Conservation (phyloP, 1,140 invertebrate genomes). For the Gryon sp. region DNA sequence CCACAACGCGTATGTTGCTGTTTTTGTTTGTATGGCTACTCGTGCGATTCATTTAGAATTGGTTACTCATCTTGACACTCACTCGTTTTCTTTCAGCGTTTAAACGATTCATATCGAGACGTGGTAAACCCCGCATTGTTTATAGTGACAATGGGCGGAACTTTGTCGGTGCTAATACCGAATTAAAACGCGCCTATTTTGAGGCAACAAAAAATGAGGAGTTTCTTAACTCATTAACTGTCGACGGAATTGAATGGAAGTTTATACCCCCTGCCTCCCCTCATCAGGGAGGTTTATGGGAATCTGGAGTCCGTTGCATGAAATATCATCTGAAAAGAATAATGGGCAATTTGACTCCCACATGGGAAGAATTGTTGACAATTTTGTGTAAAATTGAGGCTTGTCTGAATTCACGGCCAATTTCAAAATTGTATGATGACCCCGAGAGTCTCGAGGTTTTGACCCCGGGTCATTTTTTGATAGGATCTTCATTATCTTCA, state of each 20-base stretch:
- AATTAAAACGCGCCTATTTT: background rate
- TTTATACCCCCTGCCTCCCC: slow-evolving; percentile 17
- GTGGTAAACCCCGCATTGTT: background rate
- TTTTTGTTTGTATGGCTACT: background rate
- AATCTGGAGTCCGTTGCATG: slow-evolving; percentile 55
- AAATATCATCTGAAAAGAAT: slow-evolving; percentile 48
- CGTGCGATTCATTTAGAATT: background rate
- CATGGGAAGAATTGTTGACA: slow-evolving; percentile 62
- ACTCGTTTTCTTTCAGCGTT: background rate
- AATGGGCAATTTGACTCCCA: slow-evolving; percentile 11
- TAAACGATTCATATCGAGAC: background rate
- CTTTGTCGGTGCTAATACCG: background rate
- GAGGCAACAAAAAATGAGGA: background rate
- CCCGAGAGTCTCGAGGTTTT: background rate
- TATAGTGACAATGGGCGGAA: background rate
- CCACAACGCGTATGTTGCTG: background rate
- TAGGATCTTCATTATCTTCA: background rate
- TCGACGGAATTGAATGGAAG: background rate
- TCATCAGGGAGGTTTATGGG: slow-evolving; percentile 68
- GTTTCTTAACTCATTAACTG: background rate
- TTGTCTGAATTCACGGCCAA: slow-evolving; percentile 65
- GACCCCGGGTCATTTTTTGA: background rate
- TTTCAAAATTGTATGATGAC: background rate
- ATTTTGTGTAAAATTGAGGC: slow-evolving; percentile 67
- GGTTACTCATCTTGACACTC: background rate